Base-by-base conservation (phyloP, 2,113 vertebrate genomes). In the Odontesthes bonariensis region DNA sequence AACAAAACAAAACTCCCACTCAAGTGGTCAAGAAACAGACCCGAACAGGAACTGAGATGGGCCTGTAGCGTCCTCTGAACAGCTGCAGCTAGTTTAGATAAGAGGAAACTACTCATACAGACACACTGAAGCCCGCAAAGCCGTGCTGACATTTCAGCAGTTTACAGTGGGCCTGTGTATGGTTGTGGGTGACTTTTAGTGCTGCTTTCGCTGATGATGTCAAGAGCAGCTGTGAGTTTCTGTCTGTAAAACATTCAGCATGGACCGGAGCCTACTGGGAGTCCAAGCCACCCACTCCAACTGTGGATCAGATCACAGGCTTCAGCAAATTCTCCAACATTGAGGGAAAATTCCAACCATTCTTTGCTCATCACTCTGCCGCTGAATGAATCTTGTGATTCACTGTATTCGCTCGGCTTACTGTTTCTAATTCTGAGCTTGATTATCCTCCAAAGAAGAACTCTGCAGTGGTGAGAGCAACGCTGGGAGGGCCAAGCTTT, bases 21-120 rank as follows among this genome's bases (percentile, higher is more conserved):
- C 27, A 46, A 67, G 53, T 19, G 59, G 69, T 66, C 60, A 67
- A 75, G 62, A 69, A 53, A 33, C 61, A 62, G 47, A 57, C 44
- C n/a, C 44, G 6, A 9, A 73, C 64, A 76, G 67, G 73, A 82
- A 84, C 55, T 47, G 47, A 52, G 79, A 67, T 58, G 59, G 19
- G 59, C 54, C 32, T 42, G 10, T 17, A 40, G 73, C 33, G 22
- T 67, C 74, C 56, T 20, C 52, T 3, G 2, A 79, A 62, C 82
- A 84, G 83, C 88, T 88, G 91, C 69, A 56, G 57, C 63, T 5
- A 23, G 79, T 88, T 89, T 80, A 85, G 89, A 90, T 86, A 85
- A 82, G 66, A 19, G 42, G 59, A 68, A 85, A 60, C 72, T 38
- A 8, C 53, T 62, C 61, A 57, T 22, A 17, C 55, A 75, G 46